Conservation (phyloP, 2,888 invertebrate genomes). For the Agrochola lota region DNA sequence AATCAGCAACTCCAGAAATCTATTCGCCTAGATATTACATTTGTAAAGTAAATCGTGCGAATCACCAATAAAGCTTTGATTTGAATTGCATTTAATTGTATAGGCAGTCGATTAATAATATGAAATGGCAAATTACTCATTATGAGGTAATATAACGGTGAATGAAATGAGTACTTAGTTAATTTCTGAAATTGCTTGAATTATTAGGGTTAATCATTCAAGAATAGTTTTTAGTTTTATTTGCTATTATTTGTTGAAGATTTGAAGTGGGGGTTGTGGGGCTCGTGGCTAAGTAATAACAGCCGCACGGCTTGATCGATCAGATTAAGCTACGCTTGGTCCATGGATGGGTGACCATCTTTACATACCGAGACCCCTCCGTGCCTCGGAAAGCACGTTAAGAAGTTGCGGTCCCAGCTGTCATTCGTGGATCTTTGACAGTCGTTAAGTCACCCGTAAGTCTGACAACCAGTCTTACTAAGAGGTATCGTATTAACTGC, state of each 20-base stretch:
- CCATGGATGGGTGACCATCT: neutral
- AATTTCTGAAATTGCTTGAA: conserved; percentile 4
- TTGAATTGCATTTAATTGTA: too few relatives aligned
- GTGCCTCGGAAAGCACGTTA: neutral
- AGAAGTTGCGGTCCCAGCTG: neutral
- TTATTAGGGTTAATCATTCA: conserved; percentile 14
- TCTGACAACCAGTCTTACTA: neutral
- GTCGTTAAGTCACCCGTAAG: neutral
- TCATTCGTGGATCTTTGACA: neutral
- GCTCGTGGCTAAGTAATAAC: neutral
- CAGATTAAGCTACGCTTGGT: neutral
- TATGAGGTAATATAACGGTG: neutral
- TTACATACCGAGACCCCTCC: neutral
- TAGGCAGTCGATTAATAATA: too few relatives aligned
- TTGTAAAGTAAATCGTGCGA: too few relatives aligned
- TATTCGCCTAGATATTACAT: too few relatives aligned
- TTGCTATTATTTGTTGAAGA: conserved; percentile 15
- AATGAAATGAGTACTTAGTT: neutral
- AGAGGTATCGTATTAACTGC: neutral
- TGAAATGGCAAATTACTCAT: conserved; percentile 7
- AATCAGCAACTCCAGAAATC: too few relatives aligned
- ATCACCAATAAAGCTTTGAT: too few relatives aligned
- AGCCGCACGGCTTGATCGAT: neutral
- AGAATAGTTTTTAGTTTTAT: conserved; percentile 1
- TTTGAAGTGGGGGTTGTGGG: neutral